These are phyloP conservation scores for Oryzias javanicus DNA, from an alignment of 2,113 vertebrate genomes.

Conservation along the genomic window DNA sequence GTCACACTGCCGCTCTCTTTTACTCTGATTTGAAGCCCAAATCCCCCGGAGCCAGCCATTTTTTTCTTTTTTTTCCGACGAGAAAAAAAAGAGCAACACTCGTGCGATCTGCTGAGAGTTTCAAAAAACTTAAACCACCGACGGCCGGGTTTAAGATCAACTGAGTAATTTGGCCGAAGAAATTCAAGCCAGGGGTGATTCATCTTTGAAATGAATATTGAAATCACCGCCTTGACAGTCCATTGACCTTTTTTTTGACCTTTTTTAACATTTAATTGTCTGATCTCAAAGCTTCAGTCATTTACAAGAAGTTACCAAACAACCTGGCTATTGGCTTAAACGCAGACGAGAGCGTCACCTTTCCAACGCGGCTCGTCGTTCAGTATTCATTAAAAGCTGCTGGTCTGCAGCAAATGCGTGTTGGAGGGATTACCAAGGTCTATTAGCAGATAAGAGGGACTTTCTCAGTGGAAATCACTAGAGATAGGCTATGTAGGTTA, in stretches of 20 bases:
- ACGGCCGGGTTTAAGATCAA: background rate
- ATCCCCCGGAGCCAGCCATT: constrained; percentile 32
- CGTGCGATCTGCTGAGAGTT: constrained; percentile 16
- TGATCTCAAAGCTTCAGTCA: background rate
- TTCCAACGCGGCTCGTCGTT: constrained; percentile 30
- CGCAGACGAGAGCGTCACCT: constrained; percentile 4
- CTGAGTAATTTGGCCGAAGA: background rate
- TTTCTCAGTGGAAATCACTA: constrained; percentile 55
- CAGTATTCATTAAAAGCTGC: constrained; percentile 46
- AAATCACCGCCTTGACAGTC: too few relatives aligned
- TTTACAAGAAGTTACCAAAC: background rate
- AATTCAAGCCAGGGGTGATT: background rate
- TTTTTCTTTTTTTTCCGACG: constrained; percentile 4
- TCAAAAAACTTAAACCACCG: constrained; percentile 3
- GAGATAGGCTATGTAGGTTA: constrained; percentile 62
- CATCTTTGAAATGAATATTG: constrained; percentile 1
- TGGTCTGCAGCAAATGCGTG: constrained; percentile 41
- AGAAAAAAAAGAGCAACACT: constrained; percentile 22
- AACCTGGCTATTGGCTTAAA: background rate
- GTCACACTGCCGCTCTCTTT: constrained; percentile 55
- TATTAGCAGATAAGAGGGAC: constrained; percentile 69
- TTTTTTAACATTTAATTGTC: too few relatives aligned
- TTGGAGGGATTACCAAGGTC: constrained; percentile 62
- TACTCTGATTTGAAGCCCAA: constrained; percentile 32
- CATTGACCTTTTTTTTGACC: too few relatives aligned